A percentile compares a stretch with the other conserved stretches of the same genome.
phyloP scores from a whole-genome alignment of 2,888 invertebrate species.

The Epirrhoe tristata region DNA sequence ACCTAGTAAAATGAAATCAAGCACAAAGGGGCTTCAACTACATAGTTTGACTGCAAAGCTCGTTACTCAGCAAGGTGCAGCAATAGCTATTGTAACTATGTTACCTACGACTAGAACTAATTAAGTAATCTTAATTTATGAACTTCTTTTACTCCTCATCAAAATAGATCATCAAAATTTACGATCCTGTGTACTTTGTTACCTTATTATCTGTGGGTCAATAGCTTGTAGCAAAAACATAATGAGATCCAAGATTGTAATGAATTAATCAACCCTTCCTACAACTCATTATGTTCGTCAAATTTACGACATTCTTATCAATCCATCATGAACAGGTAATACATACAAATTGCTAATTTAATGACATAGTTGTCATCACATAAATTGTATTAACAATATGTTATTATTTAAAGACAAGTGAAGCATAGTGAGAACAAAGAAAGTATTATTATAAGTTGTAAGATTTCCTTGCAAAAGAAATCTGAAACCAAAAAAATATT shows the following conservation, averaged over 20 bases:
- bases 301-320: slow-evolving; percentile 30
- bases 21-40: too few species aligned
- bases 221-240: slow-evolving; percentile 16
- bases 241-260: slow-evolving; percentile 17
- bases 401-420: not conserved
- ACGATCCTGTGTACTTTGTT: slow-evolving; percentile 15
- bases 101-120: slow-evolving; percentile 5
- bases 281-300: slow-evolving; percentile 21
- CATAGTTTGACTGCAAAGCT: not conserved
- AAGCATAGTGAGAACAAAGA: not conserved
- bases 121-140: slow-evolving; percentile 17
- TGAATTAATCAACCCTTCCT: slow-evolving; percentile 22
- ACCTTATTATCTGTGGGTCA: slow-evolving; percentile 20
- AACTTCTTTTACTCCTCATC: slow-evolving; percentile 2
- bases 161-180: slow-evolving; percentile 21
- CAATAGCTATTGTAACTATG: slow-evolving; percentile 1
- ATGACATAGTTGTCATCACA: slow-evolving; percentile 37
- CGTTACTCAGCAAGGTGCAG: slow-evolving; percentile 1
- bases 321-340: slow-evolving; percentile 32
- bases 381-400: slow-evolving; percentile 28
- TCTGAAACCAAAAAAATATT: too few species aligned
- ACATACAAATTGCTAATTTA: slow-evolving; percentile 35
- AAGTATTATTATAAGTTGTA: too few species aligned
- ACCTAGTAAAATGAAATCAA: too few species aligned
- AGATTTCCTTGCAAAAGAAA: too few species aligned